Evolutionary conservation across 2,888 invertebrate species (phyloP), one percentile per base, ranked within the genome.

Genomic region (Mylabris sibirica): DNA sequence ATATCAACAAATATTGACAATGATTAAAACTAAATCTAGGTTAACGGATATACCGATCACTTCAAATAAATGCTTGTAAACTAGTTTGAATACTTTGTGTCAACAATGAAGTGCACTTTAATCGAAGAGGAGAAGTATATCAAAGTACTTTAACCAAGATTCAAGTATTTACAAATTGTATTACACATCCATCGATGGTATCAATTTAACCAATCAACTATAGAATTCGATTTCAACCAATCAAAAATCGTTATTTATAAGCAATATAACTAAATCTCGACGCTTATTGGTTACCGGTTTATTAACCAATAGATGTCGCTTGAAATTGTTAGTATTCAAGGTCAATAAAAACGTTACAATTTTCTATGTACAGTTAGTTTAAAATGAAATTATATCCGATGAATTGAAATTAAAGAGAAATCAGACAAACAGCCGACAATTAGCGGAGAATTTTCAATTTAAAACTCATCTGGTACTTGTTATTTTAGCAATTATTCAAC

Each of bases 341-440:
- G 44, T 44, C 44, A 17, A 44, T n/a, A n/a, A 1, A 2, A 44
- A 14, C 38, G 38, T 44, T 44, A 44, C 30, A 30, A 30, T 49
- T 49, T 49, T 17, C 44, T 20, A 49, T 49, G 6, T 20, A 22
- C 20, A 9, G 53, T 22, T 24, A 11, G 12, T 3, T 53, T 49
- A 49, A 49, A 53, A 20, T 8, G 17, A 17, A 8, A 17, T 41
- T n/a, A n/a, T n/a, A n/a, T n/a, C n/a, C n/a, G n/a, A 12, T 12
- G 41, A 49, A 22, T 20, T 20, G 20, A 8, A 49, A 49, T 49
- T 44, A 14, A 9, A 53, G 53, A 53, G 53, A 53, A 22, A 53
- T 53, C 53, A 53, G 22, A 53, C 53, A 53, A 22, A 22, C 22
- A 22, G 53, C 53, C 53, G 53, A 53, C 53, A 53, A 53, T 53